These are phyloP conservation scores for Harpalus rubripes DNA, from an alignment of 2,888 invertebrate genomes.

Conservation along the genomic window DNA sequence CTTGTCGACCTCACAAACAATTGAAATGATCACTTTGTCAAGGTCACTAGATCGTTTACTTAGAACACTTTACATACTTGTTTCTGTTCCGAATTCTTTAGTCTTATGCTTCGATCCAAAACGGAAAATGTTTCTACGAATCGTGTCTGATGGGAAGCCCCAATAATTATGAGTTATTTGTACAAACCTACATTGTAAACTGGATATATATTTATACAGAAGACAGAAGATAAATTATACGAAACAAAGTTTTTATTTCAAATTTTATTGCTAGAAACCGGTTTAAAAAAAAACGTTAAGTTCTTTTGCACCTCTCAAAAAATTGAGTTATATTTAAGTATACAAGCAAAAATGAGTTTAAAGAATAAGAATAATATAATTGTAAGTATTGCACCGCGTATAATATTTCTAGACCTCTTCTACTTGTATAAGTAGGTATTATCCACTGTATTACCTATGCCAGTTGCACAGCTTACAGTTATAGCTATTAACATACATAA, in stretches of 20 bases:
- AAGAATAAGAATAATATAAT: background rate
- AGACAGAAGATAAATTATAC: background rate
- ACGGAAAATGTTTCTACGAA: background rate
- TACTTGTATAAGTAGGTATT: no score
- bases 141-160: conserved; percentile 8
- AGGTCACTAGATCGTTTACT: conserved; percentile 37
- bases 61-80: conserved; percentile 45
- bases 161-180: conserved; percentile 18
- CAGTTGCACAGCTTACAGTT: no score
- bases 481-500: no score
- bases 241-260: background rate
- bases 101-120: background rate
- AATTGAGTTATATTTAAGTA: background rate
- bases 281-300: background rate
- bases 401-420: no score
- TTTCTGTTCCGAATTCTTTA: conserved; percentile 31
- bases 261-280: background rate
- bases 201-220: background rate
- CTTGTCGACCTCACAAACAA: conserved; percentile 31
- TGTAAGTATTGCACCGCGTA: no score
- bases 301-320: background rate
- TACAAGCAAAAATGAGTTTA: background rate
- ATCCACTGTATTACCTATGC: no score
- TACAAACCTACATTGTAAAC: background rate
- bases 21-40: conserved; percentile 26